Conservation (phyloP, 2,888 invertebrate species). For the Thalpophila matura region DNA sequence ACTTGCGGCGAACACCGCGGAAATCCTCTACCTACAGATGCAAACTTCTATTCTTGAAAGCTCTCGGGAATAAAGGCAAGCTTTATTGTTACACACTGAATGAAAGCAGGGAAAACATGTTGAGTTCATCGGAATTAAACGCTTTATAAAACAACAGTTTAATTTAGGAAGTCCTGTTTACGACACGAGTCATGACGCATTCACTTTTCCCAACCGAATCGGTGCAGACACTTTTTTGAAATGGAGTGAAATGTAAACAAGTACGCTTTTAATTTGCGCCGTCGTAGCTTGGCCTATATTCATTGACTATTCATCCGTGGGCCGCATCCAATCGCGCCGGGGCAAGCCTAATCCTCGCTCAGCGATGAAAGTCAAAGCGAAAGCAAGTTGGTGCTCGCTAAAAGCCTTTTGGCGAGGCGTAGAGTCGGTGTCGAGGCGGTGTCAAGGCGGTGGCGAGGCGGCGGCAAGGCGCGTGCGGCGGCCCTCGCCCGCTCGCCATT, state of each 20-base stretch:
- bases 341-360: slow-evolving; percentile 77
- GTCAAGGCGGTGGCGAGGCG: slow-evolving; percentile 37
- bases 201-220: slow-evolving; percentile 44
- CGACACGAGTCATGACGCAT: slow-evolving; percentile 23
- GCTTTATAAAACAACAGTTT: slow-evolving; percentile 31
- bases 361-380: slow-evolving; percentile 83
- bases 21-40: slow-evolving; percentile 40
- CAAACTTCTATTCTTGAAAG: slow-evolving; percentile 73
- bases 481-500: slow-evolving; percentile 70
- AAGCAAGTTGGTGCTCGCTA: slow-evolving; percentile 81
- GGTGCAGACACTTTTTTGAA: slow-evolving; percentile 40
- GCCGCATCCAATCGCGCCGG: slow-evolving; percentile 79
- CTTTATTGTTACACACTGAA: slow-evolving; percentile 51
- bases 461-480: slow-evolving; percentile 59
- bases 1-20: slow-evolving; percentile 61
- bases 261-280: slow-evolving; percentile 65
- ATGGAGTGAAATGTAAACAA: slow-evolving; percentile 61
- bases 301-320: slow-evolving; percentile 83
- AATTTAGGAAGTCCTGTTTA: slow-evolving; percentile 32
- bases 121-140: slow-evolving; percentile 37
- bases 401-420: slow-evolving; percentile 84
- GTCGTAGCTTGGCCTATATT: slow-evolving; percentile 77
- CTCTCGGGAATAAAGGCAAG: slow-evolving; percentile 70
- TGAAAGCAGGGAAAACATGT: slow-evolving; percentile 39
- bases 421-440: slow-evolving; percentile 64